These are phyloP conservation scores for Sialis fuliginosa DNA, from an alignment of 2,888 invertebrate species.

Conservation along the genomic window DNA sequence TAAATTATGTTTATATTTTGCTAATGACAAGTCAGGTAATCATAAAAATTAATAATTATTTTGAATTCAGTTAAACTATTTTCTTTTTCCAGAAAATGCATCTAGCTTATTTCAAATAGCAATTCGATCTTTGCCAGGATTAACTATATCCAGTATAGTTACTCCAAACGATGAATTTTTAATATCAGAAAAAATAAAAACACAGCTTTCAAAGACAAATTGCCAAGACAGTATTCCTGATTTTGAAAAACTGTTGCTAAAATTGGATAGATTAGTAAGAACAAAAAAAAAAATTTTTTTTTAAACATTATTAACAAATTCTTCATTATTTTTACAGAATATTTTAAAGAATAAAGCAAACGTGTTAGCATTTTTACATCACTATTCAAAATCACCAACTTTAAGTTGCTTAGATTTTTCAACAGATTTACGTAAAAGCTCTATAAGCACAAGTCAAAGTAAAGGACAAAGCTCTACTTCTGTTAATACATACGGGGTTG, in stretches of 20 bases:
- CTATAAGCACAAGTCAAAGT: too few relatives aligned
- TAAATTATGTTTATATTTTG: conserved; percentile 20
- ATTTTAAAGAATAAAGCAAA: neutral
- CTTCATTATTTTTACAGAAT: neutral
- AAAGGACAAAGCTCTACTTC: too few relatives aligned
- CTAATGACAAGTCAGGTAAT: conserved; percentile 17
- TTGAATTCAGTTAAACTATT: neutral
- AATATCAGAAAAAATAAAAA: conserved; percentile 14
- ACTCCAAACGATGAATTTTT: conserved; percentile 13
- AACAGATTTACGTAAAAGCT: too few relatives aligned
- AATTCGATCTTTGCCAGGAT: neutral
- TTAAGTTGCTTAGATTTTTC: too few relatives aligned
- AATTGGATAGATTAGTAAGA: conserved; percentile 19
- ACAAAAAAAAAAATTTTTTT: conserved; percentile 8
- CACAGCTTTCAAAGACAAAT: conserved; percentile 13
- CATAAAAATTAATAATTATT: neutral
- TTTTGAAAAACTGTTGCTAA: conserved; percentile 24
- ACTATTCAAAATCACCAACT: too few relatives aligned
- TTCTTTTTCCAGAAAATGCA: neutral
- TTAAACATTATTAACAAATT: neutral
- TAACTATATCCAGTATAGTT: conserved; percentile 10
- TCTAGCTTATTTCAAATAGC: neutral
- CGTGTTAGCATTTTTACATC: too few relatives aligned
- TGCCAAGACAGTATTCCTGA: conserved; percentile 21
- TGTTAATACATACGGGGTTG: neutral